Percentiles rank a stretch among this genome's conserved stretches.
Conservation (phyloP, 37 sponge, comb jelly and placozoan species). For the Axinella damicornis region DNA sequence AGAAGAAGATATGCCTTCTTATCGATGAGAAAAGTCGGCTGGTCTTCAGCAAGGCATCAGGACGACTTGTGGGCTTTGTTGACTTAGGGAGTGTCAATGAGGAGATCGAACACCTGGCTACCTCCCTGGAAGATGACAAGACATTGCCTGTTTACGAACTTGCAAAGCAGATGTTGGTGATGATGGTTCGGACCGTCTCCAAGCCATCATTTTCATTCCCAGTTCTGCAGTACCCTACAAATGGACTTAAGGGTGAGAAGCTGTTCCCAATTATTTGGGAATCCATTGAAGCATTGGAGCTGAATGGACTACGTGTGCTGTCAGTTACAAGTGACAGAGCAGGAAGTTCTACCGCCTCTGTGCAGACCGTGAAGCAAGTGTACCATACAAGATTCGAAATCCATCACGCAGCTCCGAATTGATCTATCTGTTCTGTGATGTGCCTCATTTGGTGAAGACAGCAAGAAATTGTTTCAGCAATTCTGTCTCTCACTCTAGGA, state of each 20-base stretch:
- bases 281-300: too few species aligned
- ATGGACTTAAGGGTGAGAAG: too few species aligned
- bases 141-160: neutral
- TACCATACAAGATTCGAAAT: neutral
- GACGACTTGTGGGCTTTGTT: slow-evolving; percentile 39
- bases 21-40: neutral
- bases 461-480: slow-evolving; percentile 4
- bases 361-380: neutral
- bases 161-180: slow-evolving; percentile 32
- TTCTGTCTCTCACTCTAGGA: neutral
- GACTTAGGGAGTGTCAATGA: slow-evolving; percentile 39
- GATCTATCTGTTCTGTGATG: slow-evolving; percentile 1
- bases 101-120: slow-evolving; percentile 16
- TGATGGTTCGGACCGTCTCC: slow-evolving; percentile 45
- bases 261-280: too few species aligned
- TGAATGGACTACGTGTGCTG: too few species aligned
- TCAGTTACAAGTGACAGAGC: neutral
- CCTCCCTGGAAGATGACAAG: too few species aligned
- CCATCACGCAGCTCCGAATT: neutral
- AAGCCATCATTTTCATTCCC: too few species aligned
- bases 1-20: too few species aligned
- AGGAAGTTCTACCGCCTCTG: neutral
- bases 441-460: neutral
- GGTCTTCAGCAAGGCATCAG: slow-evolving; percentile 33
- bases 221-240: too few species aligned